Conservation (phyloP, 2,113 vertebrate genomes). For the Mastomys coucha region DNA sequence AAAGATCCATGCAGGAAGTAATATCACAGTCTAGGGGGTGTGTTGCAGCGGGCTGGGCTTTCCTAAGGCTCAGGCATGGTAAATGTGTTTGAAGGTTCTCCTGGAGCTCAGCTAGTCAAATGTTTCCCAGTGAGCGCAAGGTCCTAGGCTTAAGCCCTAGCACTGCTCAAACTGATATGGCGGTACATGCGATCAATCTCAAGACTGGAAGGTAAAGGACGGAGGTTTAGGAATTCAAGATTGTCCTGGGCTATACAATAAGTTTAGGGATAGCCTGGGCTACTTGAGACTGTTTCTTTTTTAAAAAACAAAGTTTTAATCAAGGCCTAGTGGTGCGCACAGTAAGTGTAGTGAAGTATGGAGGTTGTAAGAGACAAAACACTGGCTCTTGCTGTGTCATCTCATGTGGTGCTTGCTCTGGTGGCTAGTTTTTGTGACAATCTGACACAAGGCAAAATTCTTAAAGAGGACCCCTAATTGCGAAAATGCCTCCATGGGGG, state of each 20-base stretch:
- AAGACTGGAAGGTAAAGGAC: not conserved
- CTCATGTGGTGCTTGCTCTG: not conserved
- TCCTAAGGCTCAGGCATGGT: not conserved
- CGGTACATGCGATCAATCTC: not conserved
- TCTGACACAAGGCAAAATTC: not conserved
- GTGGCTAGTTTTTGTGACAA: not conserved
- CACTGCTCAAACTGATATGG: not conserved
- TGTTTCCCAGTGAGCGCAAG: not conserved
- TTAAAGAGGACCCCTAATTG: not conserved
- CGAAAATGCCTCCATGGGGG: not conserved
- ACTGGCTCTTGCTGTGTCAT: fast-evolving
- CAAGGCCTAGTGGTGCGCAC: not conserved
- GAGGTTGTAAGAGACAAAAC: not conserved
- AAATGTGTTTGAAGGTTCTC: too few species aligned
- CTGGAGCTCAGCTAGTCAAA: not conserved
- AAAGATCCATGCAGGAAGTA: not conserved
- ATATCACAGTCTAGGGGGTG: too few species aligned
- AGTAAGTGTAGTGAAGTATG: not conserved
- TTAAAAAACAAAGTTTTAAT: not conserved
- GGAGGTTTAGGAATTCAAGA: not conserved
- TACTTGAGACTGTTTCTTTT: not conserved
- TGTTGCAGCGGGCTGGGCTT: not conserved
- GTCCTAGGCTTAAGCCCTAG: not conserved
- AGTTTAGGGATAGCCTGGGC: not conserved
- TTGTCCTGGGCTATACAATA: not conserved